Evolutionary conservation across 2,113 vertebrate species (phyloP).

Genomic region (Corythornis madagascariensis): DNA sequence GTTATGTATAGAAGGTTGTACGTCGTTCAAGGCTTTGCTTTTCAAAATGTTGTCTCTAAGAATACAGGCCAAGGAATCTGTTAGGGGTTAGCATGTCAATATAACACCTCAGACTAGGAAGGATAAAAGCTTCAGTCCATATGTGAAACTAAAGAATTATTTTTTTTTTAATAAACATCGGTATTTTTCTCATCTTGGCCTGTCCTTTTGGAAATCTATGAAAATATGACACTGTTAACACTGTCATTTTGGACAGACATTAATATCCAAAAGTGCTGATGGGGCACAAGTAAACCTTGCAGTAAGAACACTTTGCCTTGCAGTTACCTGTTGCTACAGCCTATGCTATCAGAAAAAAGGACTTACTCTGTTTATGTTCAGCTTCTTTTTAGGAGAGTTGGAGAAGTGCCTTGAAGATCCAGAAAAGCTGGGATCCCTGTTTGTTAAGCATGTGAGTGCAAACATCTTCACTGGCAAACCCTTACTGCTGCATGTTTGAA

Average conservation of each 20-base stretch:
- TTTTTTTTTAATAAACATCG: neutral
- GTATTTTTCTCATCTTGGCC: neutral
- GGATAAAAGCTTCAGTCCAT: neutral
- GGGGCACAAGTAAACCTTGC: neutral
- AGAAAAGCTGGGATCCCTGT: slow-evolving; percentile 91
- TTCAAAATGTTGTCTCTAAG: neutral
- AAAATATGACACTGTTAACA: neutral
- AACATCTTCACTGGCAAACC: neutral
- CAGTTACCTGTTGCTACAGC: neutral
- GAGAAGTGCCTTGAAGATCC: slow-evolving; percentile 98
- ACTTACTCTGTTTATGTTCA: slow-evolving; percentile 58
- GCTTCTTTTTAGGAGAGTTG: slow-evolving; percentile 95
- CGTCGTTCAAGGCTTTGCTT: neutral
- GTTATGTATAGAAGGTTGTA: neutral
- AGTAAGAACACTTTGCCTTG: neutral
- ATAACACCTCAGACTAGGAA: neutral
- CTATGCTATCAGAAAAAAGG: neutral
- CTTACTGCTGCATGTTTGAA: neutral
- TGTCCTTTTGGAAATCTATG: neutral
- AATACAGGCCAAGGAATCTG: neutral
- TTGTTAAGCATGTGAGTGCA: slow-evolving; percentile 91
- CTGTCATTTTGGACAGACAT: neutral
- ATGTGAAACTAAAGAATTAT: neutral
- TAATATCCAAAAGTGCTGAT: neutral
- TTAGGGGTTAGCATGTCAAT: neutral